Conservation (phyloP, 2,888 invertebrate species). For the Fragum whitleyi region DNA sequence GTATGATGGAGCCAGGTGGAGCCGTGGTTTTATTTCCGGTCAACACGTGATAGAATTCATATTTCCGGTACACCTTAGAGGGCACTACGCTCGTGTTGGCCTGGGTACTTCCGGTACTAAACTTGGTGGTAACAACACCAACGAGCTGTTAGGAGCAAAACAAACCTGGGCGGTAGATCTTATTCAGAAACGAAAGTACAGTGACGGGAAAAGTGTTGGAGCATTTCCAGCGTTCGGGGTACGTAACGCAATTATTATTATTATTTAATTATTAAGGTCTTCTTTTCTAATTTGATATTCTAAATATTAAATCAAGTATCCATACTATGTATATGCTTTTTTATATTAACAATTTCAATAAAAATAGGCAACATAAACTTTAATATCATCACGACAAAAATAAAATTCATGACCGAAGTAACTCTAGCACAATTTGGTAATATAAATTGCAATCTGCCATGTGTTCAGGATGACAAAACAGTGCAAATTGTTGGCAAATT, state of each 20-base stretch:
- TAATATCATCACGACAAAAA: no score
- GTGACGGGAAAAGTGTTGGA: conserved; percentile 54
- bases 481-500: no score
- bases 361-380: no score
- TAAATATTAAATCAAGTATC: no score
- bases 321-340: no score
- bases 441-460: no score
- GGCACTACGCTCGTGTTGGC: conserved; percentile 68
- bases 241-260: neutral
- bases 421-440: no score
- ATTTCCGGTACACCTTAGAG: conserved; percentile 69
- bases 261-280: no score
- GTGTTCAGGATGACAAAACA: no score
- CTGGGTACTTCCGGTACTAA: conserved; percentile 63
- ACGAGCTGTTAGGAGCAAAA: conserved; percentile 54
- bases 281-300: no score
- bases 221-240: conserved; percentile 57
- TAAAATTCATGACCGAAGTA: no score
- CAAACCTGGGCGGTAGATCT: conserved; percentile 73
- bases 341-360: no score
- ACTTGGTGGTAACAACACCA: conserved; percentile 59
- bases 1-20: conserved; percentile 72
- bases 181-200: conserved; percentile 54
- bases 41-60: conserved; percentile 75
- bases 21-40: conserved; percentile 73